Conservation (phyloP, 2,888 invertebrate species). For the Augiades crinisus region DNA sequence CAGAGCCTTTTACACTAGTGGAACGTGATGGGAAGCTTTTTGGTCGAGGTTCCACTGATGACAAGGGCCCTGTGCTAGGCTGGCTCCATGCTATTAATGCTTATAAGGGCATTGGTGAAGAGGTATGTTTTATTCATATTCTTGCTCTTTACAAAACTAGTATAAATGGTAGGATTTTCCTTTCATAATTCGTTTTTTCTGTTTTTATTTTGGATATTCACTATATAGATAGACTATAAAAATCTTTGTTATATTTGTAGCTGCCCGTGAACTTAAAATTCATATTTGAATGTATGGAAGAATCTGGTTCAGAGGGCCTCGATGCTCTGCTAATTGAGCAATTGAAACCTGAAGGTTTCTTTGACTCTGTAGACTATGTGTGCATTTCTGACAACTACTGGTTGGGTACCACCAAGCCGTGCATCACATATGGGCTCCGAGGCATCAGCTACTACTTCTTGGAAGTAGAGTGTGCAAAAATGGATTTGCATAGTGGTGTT, state of each 20-base stretch:
- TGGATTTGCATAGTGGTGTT: constrained; percentile 97
- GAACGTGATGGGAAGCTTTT: constrained; percentile 94
- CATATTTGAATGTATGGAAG: constrained; percentile 99
- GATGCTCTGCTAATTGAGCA: constrained; percentile 87
- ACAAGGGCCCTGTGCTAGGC: constrained; percentile 96
- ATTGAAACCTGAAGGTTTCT: constrained; percentile 85
- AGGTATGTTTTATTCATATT: constrained; percentile 57
- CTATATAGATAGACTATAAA: not conserved
- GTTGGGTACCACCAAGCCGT: constrained; percentile 98
- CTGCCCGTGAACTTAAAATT: constrained; percentile 92
- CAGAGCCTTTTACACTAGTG: constrained; percentile 95
- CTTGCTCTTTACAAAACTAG: too few species aligned
- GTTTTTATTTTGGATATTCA: too few species aligned
- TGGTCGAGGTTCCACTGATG: constrained; percentile 96
- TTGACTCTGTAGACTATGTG: constrained; percentile 93
- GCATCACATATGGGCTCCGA: constrained; percentile 97
- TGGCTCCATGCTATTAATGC: constrained; percentile 98
- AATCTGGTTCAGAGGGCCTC: constrained; percentile 97
- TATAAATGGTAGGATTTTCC: too few species aligned
- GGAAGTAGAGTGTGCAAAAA: constrained; percentile 92
- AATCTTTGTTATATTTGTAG: constrained; percentile 43
- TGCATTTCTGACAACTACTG: constrained; percentile 99
- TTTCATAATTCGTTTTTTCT: too few species aligned
- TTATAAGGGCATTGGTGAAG: constrained; percentile 86
- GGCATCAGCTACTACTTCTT: constrained; percentile 96